Evolutionary conservation across 2,113 vertebrate genomes (phyloP).

Genomic region (Rana temporaria): DNA sequence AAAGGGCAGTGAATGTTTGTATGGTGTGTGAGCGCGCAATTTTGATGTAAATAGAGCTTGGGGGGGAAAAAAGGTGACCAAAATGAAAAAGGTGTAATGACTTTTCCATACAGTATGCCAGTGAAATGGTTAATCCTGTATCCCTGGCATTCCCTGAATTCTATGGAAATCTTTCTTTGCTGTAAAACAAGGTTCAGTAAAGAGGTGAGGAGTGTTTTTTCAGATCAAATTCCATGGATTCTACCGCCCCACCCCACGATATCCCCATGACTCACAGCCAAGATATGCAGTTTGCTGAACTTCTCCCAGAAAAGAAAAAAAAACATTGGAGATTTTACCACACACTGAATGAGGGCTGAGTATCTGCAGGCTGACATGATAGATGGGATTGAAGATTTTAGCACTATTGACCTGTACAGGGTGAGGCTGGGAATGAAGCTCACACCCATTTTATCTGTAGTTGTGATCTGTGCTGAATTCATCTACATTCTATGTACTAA

Average conservation of each 20-base stretch:
- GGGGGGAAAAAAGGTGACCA: too few relatives aligned
- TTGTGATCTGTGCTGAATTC: not conserved
- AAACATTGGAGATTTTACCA: constrained; percentile 3
- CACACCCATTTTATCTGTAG: not conserved
- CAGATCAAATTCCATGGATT: constrained; percentile 57
- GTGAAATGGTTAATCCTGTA: not conserved
- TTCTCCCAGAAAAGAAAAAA: constrained; percentile 7
- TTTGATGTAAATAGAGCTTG: too few relatives aligned
- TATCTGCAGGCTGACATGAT: not conserved
- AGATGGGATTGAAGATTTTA: not conserved
- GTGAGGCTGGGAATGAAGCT: not conserved
- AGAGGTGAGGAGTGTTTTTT: constrained; percentile 35
- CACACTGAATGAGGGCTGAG: not conserved
- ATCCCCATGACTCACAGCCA: constrained; percentile 43
- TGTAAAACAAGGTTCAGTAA: constrained; percentile 34
- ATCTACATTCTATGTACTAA: not conserved
- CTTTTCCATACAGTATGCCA: not conserved
- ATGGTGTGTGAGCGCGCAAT: too few relatives aligned
- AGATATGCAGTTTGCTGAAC: constrained; percentile 44
- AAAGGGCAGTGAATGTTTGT: too few relatives aligned
- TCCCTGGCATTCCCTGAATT: constrained; percentile 27
- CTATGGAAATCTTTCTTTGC: constrained; percentile 13
- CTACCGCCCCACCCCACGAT: constrained; percentile 37
- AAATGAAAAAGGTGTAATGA: too few relatives aligned
- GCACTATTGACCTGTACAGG: not conserved